Percentiles rank a stretch among this genome's conserved stretches.
These are phyloP conservation scores for Heliconius eleuchia DNA, from an alignment of 1,140 invertebrate species.

Conservation along the genomic window DNA sequence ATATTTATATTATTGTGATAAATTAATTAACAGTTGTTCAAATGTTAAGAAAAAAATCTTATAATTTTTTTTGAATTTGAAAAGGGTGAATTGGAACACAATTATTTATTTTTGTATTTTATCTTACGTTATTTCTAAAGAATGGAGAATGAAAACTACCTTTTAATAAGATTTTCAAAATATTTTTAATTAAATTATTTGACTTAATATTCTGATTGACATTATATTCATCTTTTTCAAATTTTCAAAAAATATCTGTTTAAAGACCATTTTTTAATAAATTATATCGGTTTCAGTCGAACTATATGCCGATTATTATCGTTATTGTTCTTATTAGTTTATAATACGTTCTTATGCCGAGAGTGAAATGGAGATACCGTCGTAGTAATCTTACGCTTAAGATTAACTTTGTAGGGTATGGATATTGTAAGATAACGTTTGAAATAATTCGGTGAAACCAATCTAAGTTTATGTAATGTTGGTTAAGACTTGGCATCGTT, in stretches of 20 bases:
- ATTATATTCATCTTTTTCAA: conserved; percentile 1
- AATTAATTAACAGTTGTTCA: conserved; percentile 33
- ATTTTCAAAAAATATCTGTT: neutral
- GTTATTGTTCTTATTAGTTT: conserved; percentile 4
- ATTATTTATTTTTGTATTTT: neutral
- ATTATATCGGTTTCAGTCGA: neutral
- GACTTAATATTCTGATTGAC: neutral
- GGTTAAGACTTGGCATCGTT: neutral
- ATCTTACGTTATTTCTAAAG: neutral
- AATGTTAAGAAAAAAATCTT: conserved; percentile 27
- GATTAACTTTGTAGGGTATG: conserved; percentile 70
- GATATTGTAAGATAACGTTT: neutral
- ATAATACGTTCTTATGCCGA: conserved; percentile 1
- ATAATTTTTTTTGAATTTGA: conserved; percentile 16
- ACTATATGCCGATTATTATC: neutral
- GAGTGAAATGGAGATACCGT: conserved; percentile 41
- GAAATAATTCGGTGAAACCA: neutral
- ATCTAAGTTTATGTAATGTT: conserved; percentile 17
- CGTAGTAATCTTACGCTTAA: conserved; percentile 70
- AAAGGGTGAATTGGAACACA: neutral
- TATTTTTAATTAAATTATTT: neutral
- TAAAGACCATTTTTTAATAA: neutral
- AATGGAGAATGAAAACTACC: neutral
- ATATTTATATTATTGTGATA: conserved; percentile 78
- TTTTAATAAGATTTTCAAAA: no score